Evolutionary conservation across 1,140 invertebrate species (phyloP).

Genomic region (Macrotrachela quadricornifera): DNA sequence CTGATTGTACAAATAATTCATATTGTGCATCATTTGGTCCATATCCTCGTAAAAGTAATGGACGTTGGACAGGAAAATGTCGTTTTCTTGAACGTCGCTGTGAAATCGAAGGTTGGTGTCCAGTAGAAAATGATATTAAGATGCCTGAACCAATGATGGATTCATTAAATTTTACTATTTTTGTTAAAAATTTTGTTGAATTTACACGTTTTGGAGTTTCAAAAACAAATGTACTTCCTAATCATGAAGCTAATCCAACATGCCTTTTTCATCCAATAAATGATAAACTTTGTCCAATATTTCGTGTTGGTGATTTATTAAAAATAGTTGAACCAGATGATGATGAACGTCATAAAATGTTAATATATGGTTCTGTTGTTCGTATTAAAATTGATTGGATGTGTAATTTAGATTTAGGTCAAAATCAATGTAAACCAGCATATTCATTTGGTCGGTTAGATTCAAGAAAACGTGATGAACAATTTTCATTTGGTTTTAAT

Average conservation of each 20-base stretch:
- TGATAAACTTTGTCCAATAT: slow-evolving; percentile 34
- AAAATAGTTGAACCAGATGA: slow-evolving; percentile 21
- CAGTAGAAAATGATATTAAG: too few relatives aligned
- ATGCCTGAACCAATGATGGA: too few relatives aligned
- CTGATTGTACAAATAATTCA: too few relatives aligned
- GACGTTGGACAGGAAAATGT: too few relatives aligned
- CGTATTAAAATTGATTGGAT: slow-evolving; percentile 34
- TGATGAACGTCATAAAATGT: slow-evolving; percentile 12
- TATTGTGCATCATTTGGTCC: too few relatives aligned
- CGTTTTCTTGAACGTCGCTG: too few relatives aligned
- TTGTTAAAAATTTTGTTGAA: too few relatives aligned
- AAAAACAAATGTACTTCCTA: too few relatives aligned
- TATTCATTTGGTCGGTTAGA: slow-evolving; percentile 32
- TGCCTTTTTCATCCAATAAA: background rate
- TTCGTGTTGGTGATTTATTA: slow-evolving; percentile 31
- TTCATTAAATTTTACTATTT: too few relatives aligned
- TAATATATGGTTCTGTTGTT: slow-evolving; percentile 31
- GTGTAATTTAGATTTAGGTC: slow-evolving; percentile 33
- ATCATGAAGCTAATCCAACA: background rate
- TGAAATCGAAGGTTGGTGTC: too few relatives aligned
- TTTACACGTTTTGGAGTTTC: too few relatives aligned
- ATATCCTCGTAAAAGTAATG: too few relatives aligned
- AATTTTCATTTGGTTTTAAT: slow-evolving; percentile 31
- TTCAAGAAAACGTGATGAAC: slow-evolving; percentile 17
- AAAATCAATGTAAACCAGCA: slow-evolving; percentile 21